Evolutionary conservation across 2,113 vertebrate species (phyloP).

Genomic region (Anoplopoma fimbria): DNA sequence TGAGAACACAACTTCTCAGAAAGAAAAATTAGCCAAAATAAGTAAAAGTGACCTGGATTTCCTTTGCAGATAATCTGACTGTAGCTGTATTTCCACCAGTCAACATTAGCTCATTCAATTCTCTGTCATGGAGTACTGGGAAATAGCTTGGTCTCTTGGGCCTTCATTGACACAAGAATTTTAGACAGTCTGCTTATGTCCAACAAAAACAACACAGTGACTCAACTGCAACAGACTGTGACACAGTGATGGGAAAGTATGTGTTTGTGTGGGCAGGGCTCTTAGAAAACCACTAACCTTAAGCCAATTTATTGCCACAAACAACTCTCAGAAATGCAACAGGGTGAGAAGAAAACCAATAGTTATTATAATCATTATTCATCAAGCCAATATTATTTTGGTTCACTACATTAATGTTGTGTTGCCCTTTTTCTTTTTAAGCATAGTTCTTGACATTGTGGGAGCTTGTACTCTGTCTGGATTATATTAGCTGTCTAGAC

Average conservation of each 20-base stretch:
- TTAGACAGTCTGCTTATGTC: slow-evolving; percentile 17
- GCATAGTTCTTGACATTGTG: not conserved
- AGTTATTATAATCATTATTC: not conserved
- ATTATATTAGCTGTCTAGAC: not conserved
- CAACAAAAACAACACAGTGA: slow-evolving; percentile 40
- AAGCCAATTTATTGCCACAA: not conserved
- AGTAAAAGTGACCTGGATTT: no score
- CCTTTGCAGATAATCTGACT: not conserved
- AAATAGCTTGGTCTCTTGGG: slow-evolving; percentile 19
- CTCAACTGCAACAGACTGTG: slow-evolving; percentile 35
- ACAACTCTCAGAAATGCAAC: slow-evolving; percentile 1
- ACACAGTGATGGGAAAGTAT: slow-evolving; percentile 41
- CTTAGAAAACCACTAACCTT: slow-evolving; percentile 32
- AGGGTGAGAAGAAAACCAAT: not conserved
- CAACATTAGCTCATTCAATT: slow-evolving; percentile 6
- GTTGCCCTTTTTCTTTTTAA: not conserved
- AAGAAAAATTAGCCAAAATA: not conserved
- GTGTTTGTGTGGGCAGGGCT: slow-evolving; percentile 19
- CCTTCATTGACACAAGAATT: slow-evolving; percentile 20
- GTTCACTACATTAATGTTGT: not conserved
- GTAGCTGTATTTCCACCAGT: not conserved
- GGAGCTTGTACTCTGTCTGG: not conserved
- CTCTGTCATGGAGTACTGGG: slow-evolving; percentile 4
- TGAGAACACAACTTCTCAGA: not conserved
- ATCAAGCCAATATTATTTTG: not conserved